Evolutionary conservation across 2,888 invertebrate genomes (phyloP), one percentile per base, ranked within the genome.

Genomic region (Achlya flavicornis): DNA sequence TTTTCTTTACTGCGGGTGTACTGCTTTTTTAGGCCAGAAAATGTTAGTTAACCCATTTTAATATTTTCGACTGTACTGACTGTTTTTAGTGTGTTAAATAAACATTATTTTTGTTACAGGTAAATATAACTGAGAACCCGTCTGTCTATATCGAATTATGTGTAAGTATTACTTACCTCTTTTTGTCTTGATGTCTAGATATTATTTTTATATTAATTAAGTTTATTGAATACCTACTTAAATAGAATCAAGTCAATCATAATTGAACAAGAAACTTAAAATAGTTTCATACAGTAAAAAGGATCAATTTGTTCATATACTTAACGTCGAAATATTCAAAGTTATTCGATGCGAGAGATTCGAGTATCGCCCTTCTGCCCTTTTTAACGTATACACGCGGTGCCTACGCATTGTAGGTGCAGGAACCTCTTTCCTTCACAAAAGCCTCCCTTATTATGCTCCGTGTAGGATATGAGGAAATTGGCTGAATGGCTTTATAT

Each of bases 401-500:
- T 85, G 80, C 81, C 81, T 87, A 85, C 87, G 87, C 86, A 91
- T 90, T 91, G 90, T 88, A 87, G 88, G 86, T 89, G 87, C 85
- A 87, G 86, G 84, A 88, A 90, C 90, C 90, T 88, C 90, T 90
- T 91, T 89, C 84, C 86, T 86, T 87, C 85, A 91, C 89, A 92
- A 91, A 91, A 91, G 90, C 89, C 85, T 89, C 87, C 89, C 88
- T 91, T 92, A 92, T 93, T 92, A 91, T 91, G 88, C 90, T 89
- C 86, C 87, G 85, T 90, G 88, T 90, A 87, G 91, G 90, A 90
- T 93, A 91, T 91, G 88, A 91, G 91, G 91, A 91, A 92, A 93
- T 93, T 92, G 93, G 91, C 88, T 91, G 89, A 91, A 92, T 92
- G 87, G 92, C 89, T 90, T 91, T 90, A 89, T 92, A 92, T 91